Evolutionary conservation across 2,888 invertebrate species (phyloP).

Genomic region (Julus scanicus): DNA sequence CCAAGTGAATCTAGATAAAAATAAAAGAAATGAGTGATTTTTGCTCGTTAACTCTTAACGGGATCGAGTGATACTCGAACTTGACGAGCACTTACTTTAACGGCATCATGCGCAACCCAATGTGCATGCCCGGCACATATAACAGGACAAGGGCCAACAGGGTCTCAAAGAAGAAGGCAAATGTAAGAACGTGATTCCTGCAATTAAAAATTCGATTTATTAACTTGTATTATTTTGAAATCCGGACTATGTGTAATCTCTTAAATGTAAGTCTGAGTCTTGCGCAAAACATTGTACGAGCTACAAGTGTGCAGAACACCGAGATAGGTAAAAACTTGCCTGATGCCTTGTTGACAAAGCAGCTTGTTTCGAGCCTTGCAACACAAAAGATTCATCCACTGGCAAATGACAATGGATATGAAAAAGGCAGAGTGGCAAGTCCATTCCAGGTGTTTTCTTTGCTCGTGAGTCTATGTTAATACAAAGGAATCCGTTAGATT

Average conservation of each 20-base stretch:
- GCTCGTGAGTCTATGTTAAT: constrained; percentile 56
- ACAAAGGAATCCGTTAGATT: neutral
- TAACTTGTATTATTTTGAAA: neutral
- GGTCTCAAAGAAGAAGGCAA: constrained; percentile 58
- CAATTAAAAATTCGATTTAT: constrained; percentile 17
- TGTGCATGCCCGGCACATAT: constrained; percentile 58
- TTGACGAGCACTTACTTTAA: constrained; percentile 53
- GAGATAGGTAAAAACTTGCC: constrained; percentile 37
- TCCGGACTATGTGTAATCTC: too few relatives aligned
- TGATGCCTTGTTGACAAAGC: constrained; percentile 57
- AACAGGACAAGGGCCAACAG: constrained; percentile 56
- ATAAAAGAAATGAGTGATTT: neutral
- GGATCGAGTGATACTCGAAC: neutral
- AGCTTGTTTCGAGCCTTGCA: constrained; percentile 57
- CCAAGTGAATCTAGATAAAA: constrained; percentile 56
- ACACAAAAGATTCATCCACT: constrained; percentile 58
- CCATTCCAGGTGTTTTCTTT: constrained; percentile 57
- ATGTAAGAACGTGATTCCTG: constrained; percentile 57
- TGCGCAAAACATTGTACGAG: neutral
- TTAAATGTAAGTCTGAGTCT: neutral
- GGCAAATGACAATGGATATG: constrained; percentile 58
- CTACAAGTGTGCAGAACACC: too few relatives aligned
- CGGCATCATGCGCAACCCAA: constrained; percentile 56
- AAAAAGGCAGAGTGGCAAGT: constrained; percentile 59
- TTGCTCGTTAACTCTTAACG: neutral